A percentile compares a stretch with the other conserved stretches of the same genome.
These are phyloP conservation scores for Lydus trimaculatus DNA, from an alignment of 2,888 invertebrate genomes.

Conservation along the genomic window DNA sequence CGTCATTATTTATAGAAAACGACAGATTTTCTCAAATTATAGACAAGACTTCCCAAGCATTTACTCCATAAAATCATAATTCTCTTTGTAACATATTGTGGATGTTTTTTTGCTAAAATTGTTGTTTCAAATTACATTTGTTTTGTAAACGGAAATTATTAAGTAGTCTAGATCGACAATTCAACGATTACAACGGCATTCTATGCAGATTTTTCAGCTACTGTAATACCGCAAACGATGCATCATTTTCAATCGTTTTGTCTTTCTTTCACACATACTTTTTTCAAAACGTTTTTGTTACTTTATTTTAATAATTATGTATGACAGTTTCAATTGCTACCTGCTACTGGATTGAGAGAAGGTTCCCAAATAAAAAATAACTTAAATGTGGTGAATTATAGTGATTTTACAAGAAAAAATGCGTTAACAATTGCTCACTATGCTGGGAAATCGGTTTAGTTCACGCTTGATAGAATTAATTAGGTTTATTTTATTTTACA, in stretches of 20 bases:
- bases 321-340: slow-evolving; percentile 9
- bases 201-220: slow-evolving; percentile 44
- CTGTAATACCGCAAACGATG: slow-evolving; percentile 36
- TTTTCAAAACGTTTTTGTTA: slow-evolving; percentile 8
- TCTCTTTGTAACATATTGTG: too few species aligned
- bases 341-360: background rate
- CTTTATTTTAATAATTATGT: slow-evolving; percentile 21
- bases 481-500: too few species aligned
- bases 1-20: background rate
- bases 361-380: background rate
- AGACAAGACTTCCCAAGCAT: background rate
- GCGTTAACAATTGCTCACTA: slow-evolving; percentile 1
- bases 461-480: slow-evolving; percentile 9
- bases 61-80: too few species aligned
- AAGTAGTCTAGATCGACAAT: slow-evolving; percentile 43
- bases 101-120: too few species aligned
- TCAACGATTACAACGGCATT: slow-evolving; percentile 42
- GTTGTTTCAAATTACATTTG: slow-evolving; percentile 24
- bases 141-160: slow-evolving; percentile 43
- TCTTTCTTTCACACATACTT: slow-evolving; percentile 10
- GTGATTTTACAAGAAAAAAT: background rate
- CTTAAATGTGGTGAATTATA: too few species aligned
- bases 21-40: background rate
- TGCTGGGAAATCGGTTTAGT: slow-evolving; percentile 17
- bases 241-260: slow-evolving; percentile 16